Evolutionary conservation across 2,113 vertebrate species (phyloP), one percentile per base, ranked within the genome.

Genomic region (Atractosteus spatula): DNA sequence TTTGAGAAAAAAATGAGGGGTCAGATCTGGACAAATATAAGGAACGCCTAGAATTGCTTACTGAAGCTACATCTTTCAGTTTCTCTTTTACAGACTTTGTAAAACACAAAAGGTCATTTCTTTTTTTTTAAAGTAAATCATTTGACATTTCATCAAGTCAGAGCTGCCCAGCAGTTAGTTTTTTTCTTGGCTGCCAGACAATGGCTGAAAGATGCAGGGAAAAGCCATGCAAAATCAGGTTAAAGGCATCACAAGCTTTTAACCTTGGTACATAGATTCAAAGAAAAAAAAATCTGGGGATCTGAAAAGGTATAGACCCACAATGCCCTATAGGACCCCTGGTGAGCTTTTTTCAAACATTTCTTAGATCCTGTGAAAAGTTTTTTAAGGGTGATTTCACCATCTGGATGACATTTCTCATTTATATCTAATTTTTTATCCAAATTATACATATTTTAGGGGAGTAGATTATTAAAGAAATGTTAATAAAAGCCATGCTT

Each of bases 131-230:
- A 55, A 69, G 77, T 66, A 66, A 69, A 66, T 66, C 56, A 75
- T 78, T 61, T 74, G 73, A 71, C 74, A 70, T 79, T 76, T 79
- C 73, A 75, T 74, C 65, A 55, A 74, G 70, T 61, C 47, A 17
- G 62, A 70, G 68, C 62, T 42, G 63, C 61, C 44, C 59, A 64
- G 70, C 66, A 44, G 11, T 56, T 55, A 16, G 16, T 62, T 74
- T 61, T 74, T 12, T 70, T 67, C 43, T 67, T 55, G 63, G 10
- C 56, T 64, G 29, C 55, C 17, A 69, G 57, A 74, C 59, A 74
- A 74, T 65, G 59, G 61, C 47, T 64, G 56, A 74, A 64, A 70
- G 73, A 74, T 64, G 67, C 13, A 67, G 66, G 44, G 69, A 66
- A 44, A 44, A 45, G 65, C 62, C 57, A 55, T 65, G 69, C 55